Evolutionary conservation across 1,140 invertebrate genomes (phyloP).

Genomic region (Microplitis demolitor): DNA sequence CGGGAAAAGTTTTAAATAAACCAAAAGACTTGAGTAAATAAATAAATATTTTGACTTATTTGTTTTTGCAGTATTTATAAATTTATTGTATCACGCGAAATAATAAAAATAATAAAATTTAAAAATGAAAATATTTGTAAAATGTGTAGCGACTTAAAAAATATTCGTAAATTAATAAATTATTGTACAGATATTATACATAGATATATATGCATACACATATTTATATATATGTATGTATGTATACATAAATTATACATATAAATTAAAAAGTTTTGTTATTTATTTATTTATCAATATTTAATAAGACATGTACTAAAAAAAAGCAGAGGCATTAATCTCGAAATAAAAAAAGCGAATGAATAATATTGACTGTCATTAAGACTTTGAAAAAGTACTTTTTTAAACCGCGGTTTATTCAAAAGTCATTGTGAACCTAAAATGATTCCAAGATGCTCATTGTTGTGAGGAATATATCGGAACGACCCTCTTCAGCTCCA

Average conservation of each 20-base stretch:
- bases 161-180: slow-evolving; percentile 55
- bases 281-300: no score
- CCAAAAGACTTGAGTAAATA: no score
- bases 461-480: slow-evolving; percentile 36
- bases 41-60: no score
- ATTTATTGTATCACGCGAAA: slow-evolving; percentile 25
- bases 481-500: slow-evolving; percentile 35
- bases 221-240: not conserved
- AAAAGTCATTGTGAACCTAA: slow-evolving; percentile 30
- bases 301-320: not conserved
- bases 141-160: slow-evolving; percentile 44
- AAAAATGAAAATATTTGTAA: slow-evolving; percentile 53
- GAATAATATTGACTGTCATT: slow-evolving; percentile 12
- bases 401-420: slow-evolving; percentile 17
- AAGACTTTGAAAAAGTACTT: not conserved
- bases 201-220: not conserved
- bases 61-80: not conserved
- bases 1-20: no score
- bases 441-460: slow-evolving; percentile 27
- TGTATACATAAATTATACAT: not conserved
- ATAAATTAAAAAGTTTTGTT: not conserved
- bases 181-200: slow-evolving; percentile 23
- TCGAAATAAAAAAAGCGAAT: not conserved
- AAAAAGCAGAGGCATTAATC: not conserved
- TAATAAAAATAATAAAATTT: not conserved